These are phyloP conservation scores for Pachyramphus minor DNA, from an alignment of 2,113 vertebrate genomes.

Conservation along the genomic window DNA sequence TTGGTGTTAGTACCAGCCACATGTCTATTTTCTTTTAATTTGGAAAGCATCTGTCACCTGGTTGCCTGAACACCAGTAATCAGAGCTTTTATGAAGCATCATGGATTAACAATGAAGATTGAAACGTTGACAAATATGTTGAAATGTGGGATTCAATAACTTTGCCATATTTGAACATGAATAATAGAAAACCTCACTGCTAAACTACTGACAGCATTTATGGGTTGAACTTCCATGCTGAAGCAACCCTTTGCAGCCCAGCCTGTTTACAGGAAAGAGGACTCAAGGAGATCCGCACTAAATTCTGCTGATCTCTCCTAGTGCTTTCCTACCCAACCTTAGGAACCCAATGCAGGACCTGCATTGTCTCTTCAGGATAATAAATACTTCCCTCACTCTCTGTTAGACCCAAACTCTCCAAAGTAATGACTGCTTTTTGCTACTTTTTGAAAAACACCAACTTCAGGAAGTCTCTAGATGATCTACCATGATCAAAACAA, in stretches of 20 bases:
- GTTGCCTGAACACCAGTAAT: not conserved
- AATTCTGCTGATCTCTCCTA: not conserved
- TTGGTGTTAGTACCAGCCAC: not conserved
- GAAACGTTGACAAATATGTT: not conserved
- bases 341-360: not conserved
- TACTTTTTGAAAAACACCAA: not conserved
- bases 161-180: not conserved
- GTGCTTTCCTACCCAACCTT: not conserved
- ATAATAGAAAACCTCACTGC: not conserved
- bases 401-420: not conserved
- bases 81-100: not conserved
- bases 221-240: not conserved
- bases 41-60: not conserved
- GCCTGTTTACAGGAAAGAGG: not conserved
- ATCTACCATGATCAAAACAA: not conserved
- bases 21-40: not conserved
- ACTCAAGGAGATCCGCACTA: not conserved
- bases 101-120: not conserved
- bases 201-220: not conserved
- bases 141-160: not conserved
- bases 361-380: not conserved
- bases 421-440: not conserved
- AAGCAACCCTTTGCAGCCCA: not conserved
- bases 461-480: not conserved
- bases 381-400: not conserved